These are phyloP conservation scores for Drosophila emarginata DNA, from an alignment of 2,888 invertebrate genomes.

Conservation along the genomic window DNA sequence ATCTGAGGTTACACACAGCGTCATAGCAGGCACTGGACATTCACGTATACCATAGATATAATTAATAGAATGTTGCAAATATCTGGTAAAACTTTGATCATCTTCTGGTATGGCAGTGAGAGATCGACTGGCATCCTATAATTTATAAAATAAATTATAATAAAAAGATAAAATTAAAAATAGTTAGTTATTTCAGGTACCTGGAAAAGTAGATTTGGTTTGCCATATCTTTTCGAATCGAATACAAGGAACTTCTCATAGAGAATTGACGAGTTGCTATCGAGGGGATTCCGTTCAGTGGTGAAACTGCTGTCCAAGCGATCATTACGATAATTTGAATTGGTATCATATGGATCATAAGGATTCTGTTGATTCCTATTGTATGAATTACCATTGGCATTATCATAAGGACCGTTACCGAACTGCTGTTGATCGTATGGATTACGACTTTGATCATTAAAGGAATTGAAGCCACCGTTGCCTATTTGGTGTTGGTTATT, in stretches of 20 bases:
- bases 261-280: constrained; percentile 69
- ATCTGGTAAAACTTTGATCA: constrained; percentile 89
- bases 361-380: constrained; percentile 56
- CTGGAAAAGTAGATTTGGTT: constrained; percentile 90
- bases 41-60: constrained; percentile 89
- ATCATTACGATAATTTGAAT: constrained; percentile 66
- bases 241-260: constrained; percentile 89
- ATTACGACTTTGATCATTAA: constrained; percentile 58
- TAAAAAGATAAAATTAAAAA: too few relatives aligned
- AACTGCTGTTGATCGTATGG: constrained; percentile 44
- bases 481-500: constrained; percentile 50
- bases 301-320: constrained; percentile 79
- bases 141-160: not conserved
- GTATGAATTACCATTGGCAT: constrained; percentile 39
- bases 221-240: constrained; percentile 87
- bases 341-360: constrained; percentile 52
- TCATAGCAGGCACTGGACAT: constrained; percentile 93
- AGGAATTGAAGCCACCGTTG: constrained; percentile 57
- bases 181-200: constrained; percentile 81
- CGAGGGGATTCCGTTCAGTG: constrained; percentile 65
- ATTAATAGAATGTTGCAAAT: constrained; percentile 87
- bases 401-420: constrained; percentile 49
- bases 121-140: constrained; percentile 88
- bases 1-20: constrained; percentile 95
- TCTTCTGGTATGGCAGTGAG: constrained; percentile 87